phyloP scores from a whole-genome alignment of 2,113 vertebrate species.

The Ciconia maguari region DNA sequence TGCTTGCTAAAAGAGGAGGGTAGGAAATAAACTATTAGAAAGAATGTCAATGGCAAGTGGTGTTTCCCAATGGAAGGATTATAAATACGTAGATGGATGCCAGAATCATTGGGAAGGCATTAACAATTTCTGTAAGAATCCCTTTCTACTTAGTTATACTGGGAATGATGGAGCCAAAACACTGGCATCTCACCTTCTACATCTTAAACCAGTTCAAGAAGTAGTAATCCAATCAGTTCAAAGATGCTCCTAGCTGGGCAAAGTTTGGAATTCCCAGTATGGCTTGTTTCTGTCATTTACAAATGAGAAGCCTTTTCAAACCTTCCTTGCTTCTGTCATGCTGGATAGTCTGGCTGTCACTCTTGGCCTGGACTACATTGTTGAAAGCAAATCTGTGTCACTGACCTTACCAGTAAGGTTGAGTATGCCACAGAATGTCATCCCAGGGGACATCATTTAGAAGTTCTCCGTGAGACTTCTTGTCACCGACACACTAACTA shows the following conservation, averaged over 20 bases:
- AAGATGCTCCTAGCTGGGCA: background rate
- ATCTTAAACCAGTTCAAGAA: background rate
- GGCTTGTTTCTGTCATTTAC: slow-evolving; percentile 13
- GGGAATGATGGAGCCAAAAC: background rate
- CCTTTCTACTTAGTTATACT: background rate
- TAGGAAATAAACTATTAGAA: background rate
- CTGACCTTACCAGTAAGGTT: slow-evolving; percentile 37
- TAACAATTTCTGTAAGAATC: background rate
- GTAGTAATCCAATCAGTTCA: background rate
- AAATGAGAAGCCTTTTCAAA: slow-evolving; percentile 26
- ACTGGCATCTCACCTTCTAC: background rate
- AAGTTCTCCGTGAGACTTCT: background rate
- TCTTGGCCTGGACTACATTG: slow-evolving; percentile 15
- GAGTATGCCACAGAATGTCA: background rate
- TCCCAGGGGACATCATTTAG: slow-evolving; percentile 11
- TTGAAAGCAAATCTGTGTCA: slow-evolving; percentile 47
- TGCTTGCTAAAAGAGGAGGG: background rate
- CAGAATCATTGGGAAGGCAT: background rate
- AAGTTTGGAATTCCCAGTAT: background rate
- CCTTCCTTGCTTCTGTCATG: background rate
- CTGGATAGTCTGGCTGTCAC: slow-evolving; percentile 22
- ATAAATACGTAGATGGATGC: background rate
- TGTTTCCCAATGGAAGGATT: background rate
- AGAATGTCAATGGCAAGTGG: background rate
- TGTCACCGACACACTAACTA: background rate